Evolutionary conservation across 2,797 vertebrate genomes (phyloP).

Genomic region (Avahi laniger): DNA sequence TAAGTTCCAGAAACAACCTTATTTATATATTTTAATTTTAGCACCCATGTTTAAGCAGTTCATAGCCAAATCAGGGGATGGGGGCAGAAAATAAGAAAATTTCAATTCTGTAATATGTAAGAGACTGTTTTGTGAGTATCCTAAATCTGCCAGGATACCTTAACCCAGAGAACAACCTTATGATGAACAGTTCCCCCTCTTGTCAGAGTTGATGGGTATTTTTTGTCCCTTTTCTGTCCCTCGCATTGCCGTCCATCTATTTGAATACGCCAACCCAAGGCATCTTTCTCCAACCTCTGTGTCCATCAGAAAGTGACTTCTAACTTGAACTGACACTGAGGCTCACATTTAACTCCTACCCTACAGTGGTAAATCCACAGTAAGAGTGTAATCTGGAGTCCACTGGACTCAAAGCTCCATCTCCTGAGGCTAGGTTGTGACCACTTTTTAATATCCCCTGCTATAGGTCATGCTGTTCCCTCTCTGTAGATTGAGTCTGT

Average conservation of each 20-base stretch:
- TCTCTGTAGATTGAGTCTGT: not conserved
- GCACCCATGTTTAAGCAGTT: not conserved
- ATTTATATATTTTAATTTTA: not conserved
- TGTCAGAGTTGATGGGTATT: no score
- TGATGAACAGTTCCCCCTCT: not conserved
- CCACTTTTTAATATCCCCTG: not conserved
- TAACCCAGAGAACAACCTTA: not conserved
- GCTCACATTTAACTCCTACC: not conserved
- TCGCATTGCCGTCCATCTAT: not conserved
- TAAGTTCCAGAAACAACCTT: not conserved
- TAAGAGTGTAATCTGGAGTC: not conserved
- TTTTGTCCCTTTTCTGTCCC: not conserved
- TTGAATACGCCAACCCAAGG: no score
- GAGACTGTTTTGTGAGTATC: not conserved
- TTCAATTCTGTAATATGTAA: not conserved
- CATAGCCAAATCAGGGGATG: not conserved
- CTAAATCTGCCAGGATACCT: not conserved
- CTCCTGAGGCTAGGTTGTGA: not conserved
- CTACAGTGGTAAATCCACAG: not conserved
- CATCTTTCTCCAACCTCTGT: not conserved
- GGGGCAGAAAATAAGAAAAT: not conserved
- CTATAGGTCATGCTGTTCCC: rapidly evolving
- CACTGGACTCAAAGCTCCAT: not conserved
- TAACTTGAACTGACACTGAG: not conserved
- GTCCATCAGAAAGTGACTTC: not conserved